Evolutionary conservation across 2,113 vertebrate species (phyloP), one percentile per base, ranked within the genome.

Genomic region (Salvelinus namaycush): DNA sequence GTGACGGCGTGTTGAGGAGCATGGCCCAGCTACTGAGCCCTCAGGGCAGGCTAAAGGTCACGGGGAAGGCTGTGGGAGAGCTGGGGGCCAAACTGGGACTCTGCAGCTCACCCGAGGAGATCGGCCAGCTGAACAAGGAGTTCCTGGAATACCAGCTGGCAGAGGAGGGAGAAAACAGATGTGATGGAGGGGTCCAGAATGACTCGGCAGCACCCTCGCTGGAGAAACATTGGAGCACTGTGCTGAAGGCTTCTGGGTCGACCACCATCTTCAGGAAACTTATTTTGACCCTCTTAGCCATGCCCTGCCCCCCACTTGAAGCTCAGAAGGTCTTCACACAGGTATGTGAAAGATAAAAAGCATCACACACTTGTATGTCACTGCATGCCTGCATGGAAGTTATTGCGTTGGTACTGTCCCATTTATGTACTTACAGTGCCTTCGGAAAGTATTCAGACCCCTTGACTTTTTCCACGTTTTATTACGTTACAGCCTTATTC

Each of bases 271-370:
- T 94, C 77, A 89, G 87, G 54, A 93, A 86, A 76, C 92, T 94
- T 5, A 68, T 94, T 44, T 74, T 93, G 73, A 91, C 87, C 73
- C 81, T 94, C 54, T 49, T 94, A 79, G 86, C 86, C 39, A 74
- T 94, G 18, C 92, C 92, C 27, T 89, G 89, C 79, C 92, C 92
- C 76, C 86, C 90, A 0, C 87, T 92, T 16, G 84, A 90, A 22
- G 65, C 87, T 1, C 76, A 87, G 51, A 75, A 83, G 18, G 76
- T 92, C 75, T 92, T 93, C 79, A 73, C 81, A 67, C 82, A 89
- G 92, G 93, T 93, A 82, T 69, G 80, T 66, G 62, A 76, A 76
- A 12, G 0, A 0, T 4, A 62, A 34, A n/a, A 6, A 68, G 29
- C 27, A 9, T 39, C 18, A 34, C 7, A 34, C 24, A 74, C 11